Evolutionary conservation across 2,113 vertebrate species (phyloP).

Genomic region (Rattus rattus): DNA sequence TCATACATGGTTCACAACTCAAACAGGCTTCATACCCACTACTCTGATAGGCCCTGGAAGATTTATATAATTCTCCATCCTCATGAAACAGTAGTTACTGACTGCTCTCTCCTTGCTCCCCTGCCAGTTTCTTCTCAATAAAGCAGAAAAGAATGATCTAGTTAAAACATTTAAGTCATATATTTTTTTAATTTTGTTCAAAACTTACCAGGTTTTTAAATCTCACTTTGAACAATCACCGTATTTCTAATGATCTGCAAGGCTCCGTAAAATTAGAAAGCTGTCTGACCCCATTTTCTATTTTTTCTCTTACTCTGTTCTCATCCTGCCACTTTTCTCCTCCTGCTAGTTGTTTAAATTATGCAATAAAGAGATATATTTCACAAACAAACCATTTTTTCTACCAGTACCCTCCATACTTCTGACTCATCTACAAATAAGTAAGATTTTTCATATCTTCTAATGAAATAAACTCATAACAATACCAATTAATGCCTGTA

Average conservation of each 20-base stretch:
- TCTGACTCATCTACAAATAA: background rate
- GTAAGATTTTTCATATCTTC: constrained; percentile 27
- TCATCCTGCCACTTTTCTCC: background rate
- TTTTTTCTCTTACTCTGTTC: constrained; percentile 7
- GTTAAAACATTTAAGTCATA: constrained; percentile 42
- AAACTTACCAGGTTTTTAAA: constrained; percentile 58
- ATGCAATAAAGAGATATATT: background rate
- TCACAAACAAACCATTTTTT: background rate
- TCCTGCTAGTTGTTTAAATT: background rate
- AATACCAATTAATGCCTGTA: background rate
- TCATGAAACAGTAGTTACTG: constrained; percentile 48
- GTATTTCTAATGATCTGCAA: constrained; percentile 31
- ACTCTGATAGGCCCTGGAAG: constrained; percentile 10
- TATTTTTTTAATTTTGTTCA: constrained; percentile 49
- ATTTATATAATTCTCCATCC: constrained; percentile 52
- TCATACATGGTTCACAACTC: background rate
- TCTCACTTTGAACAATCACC: constrained; percentile 46
- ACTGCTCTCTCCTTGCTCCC: constrained; percentile 5
- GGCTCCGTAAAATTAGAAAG: constrained; percentile 1
- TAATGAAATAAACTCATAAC: background rate
- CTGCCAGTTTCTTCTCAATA: constrained; percentile 43
- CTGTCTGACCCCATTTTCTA: constrained; percentile 63
- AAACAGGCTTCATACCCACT: constrained; percentile 31
- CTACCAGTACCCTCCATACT: background rate
- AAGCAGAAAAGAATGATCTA: constrained; percentile 2